Evolutionary conservation across 2,888 invertebrate genomes (phyloP).

Genomic region (Lithodes maja): DNA sequence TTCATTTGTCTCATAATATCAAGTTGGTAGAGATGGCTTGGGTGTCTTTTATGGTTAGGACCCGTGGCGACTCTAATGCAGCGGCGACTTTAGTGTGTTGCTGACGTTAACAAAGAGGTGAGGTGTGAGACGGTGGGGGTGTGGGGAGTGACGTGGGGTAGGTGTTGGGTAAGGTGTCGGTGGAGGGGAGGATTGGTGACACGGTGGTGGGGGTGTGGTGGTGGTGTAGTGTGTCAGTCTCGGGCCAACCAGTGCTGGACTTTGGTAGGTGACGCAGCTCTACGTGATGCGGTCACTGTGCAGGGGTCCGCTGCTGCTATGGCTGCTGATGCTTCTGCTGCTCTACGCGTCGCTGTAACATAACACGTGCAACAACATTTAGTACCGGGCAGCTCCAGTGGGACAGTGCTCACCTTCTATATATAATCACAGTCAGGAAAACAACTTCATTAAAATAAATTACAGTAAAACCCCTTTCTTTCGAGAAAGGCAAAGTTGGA

Average conservation of each 20-base stretch:
- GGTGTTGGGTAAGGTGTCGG: background rate
- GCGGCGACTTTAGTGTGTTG: too few relatives aligned
- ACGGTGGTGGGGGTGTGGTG: slow-evolving; percentile 1
- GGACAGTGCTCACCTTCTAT: too few relatives aligned
- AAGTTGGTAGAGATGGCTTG: too few relatives aligned
- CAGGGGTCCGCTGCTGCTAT: background rate
- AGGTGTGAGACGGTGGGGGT: background rate
- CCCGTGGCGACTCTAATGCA: too few relatives aligned
- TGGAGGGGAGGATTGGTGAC: background rate
- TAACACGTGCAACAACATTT: slow-evolving; percentile 11
- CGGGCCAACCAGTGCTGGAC: background rate
- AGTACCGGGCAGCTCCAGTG: background rate
- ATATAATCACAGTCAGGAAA: too few relatives aligned
- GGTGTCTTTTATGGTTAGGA: too few relatives aligned
- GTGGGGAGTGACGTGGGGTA: background rate
- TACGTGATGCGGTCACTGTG: too few relatives aligned
- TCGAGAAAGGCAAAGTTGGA: too few relatives aligned
- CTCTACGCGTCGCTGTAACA: slow-evolving; percentile 63
- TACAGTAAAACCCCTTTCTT: too few relatives aligned
- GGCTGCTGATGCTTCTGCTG: slow-evolving; percentile 2
- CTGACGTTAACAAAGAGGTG: too few relatives aligned
- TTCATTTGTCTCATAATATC: too few relatives aligned
- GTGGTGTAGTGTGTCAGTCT: background rate
- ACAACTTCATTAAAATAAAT: too few relatives aligned
- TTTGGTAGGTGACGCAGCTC: slow-evolving; percentile 48